Evolutionary conservation across 2,113 vertebrate species (phyloP).

Genomic region (Myrmecobius fasciatus): DNA sequence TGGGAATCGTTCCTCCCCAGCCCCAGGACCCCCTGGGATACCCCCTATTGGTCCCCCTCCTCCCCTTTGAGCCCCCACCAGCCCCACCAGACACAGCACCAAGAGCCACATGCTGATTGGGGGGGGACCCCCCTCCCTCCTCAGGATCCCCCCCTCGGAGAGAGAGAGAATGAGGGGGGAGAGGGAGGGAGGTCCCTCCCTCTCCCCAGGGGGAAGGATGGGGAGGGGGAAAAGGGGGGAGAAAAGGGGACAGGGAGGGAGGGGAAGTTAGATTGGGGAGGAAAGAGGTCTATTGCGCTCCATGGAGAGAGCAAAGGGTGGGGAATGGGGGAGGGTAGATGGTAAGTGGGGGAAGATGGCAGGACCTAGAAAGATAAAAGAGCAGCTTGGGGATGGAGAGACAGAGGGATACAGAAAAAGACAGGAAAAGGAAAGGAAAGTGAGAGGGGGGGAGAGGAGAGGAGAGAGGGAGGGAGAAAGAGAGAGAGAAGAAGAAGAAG

Average conservation of each 20-base stretch:
- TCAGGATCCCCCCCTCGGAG: conserved; percentile 57
- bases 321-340: conserved; percentile 63
- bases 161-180: conserved; percentile 71
- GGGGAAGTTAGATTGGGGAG: conserved; percentile 57
- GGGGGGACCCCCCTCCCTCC: conserved; percentile 62
- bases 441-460: conserved; percentile 51
- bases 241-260: conserved; percentile 56
- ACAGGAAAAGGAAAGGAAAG: conserved; percentile 54
- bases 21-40: conserved; percentile 80
- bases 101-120: conserved; percentile 83
- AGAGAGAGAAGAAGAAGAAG: background rate
- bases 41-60: conserved; percentile 56
- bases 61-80: conserved; percentile 70
- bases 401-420: conserved; percentile 59
- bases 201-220: conserved; percentile 69
- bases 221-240: conserved; percentile 60
- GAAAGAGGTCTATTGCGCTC: conserved; percentile 74
- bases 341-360: conserved; percentile 56
- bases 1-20: conserved; percentile 88
- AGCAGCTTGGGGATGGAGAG: conserved; percentile 37
- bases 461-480: background rate
- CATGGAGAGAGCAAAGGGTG: conserved; percentile 76
- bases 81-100: conserved; percentile 79
- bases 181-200: conserved; percentile 69
- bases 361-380: conserved; percentile 38